These are phyloP conservation scores for Xyrauchen texanus DNA, from an alignment of 2,113 vertebrate species.

Conservation along the genomic window DNA sequence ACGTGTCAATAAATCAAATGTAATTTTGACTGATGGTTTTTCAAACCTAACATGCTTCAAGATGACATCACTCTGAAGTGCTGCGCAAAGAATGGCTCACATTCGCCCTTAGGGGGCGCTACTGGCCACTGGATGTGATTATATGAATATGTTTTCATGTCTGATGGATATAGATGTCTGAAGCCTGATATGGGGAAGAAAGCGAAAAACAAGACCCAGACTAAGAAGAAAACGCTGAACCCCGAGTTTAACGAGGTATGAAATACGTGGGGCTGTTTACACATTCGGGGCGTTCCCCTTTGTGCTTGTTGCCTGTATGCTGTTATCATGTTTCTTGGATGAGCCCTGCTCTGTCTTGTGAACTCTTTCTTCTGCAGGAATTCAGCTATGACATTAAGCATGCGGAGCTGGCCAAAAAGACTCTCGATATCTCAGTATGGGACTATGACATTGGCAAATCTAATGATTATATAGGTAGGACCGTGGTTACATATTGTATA, in stretches of 20 bases:
- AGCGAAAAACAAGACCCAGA: constrained; percentile 95
- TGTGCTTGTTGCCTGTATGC: too few species aligned
- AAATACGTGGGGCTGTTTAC: neutral
- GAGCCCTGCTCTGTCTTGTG: neutral
- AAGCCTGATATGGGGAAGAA: constrained; percentile 99
- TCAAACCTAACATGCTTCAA: too few species aligned
- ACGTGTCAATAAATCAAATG: too few species aligned
- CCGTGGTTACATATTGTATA: too few species aligned
- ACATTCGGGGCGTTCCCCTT: too few species aligned
- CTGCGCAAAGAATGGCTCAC: too few species aligned
- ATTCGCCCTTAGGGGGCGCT: too few species aligned
- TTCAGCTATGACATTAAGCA: constrained; percentile 97
- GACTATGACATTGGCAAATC: constrained; percentile 97
- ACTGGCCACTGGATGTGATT: too few species aligned
- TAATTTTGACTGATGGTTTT: too few species aligned
- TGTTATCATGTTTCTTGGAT: too few species aligned
- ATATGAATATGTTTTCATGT: too few species aligned
- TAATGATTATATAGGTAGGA: constrained; percentile 89
- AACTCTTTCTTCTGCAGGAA: constrained; percentile 75
- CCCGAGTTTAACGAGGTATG: constrained; percentile 95
- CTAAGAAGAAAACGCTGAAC: constrained; percentile 96
- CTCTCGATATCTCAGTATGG: constrained; percentile 93
- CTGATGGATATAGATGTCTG: constrained; percentile 78
- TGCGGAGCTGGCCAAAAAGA: constrained; percentile 93
- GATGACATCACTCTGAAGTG: too few species aligned